phyloP scores from a whole-genome alignment of 1,140 invertebrate species.

The Aphis gossypii region DNA sequence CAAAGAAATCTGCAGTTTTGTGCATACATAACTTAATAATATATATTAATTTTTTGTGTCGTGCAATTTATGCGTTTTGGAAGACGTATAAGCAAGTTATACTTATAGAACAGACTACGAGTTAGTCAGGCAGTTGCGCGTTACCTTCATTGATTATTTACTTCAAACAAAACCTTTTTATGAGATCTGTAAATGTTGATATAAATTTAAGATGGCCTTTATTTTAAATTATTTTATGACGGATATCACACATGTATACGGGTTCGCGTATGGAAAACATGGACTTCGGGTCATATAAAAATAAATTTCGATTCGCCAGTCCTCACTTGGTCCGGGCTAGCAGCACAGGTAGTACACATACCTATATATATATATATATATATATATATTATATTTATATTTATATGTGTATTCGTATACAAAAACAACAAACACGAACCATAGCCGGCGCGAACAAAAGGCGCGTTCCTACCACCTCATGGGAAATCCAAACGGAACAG shows the following conservation, averaged over 20 bases:
- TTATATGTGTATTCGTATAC: not conserved
- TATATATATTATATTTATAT: not conserved
- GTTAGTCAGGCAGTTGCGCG: not conserved
- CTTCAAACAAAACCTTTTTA: conserved; percentile 6
- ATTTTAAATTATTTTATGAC: conserved; percentile 32
- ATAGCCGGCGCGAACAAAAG: conserved; percentile 6
- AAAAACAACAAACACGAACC: conserved; percentile 39
- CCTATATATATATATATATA: not conserved
- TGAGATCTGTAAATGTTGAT: not conserved
- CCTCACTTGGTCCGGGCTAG: too few relatives aligned
- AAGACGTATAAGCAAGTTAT: not conserved
- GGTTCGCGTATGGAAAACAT: not conserved
- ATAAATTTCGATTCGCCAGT: conserved; percentile 27
- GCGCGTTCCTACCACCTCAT: conserved; percentile 46
- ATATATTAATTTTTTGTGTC: too few relatives aligned
- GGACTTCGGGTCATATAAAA: not conserved
- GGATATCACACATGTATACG: not conserved
- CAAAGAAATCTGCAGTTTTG: not conserved
- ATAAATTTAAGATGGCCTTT: not conserved
- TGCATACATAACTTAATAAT: too few relatives aligned
- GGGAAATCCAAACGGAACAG: conserved; percentile 56
- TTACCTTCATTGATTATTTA: not conserved
- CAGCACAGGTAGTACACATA: not conserved
- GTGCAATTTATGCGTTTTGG: too few relatives aligned
- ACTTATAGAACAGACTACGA: not conserved